phyloP scores from a whole-genome alignment of 2,113 vertebrate species.

The Triplophysa tibetana region DNA sequence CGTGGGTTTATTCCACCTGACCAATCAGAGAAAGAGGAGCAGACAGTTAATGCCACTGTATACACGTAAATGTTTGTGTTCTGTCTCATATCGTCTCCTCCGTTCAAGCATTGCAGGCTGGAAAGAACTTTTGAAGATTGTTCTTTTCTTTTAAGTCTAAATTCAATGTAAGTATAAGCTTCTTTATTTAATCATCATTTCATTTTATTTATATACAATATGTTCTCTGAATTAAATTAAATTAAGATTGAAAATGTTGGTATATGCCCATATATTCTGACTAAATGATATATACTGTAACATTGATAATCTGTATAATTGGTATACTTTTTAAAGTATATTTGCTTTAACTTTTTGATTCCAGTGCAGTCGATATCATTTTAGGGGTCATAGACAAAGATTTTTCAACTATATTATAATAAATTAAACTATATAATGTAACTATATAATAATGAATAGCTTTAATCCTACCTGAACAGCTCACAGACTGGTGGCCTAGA shows the following conservation, averaged over 20 bases:
- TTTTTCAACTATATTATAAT: too few relatives aligned
- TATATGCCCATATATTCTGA: too few relatives aligned
- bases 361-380: too few relatives aligned
- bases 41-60: conserved; percentile 8
- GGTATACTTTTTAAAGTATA: too few relatives aligned
- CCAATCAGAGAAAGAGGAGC: conserved; percentile 47
- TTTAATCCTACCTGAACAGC: not conserved
- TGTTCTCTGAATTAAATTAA: not conserved
- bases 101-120: not conserved
- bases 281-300: too few relatives aligned
- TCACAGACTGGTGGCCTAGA: conserved; percentile 16
- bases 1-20: not conserved
- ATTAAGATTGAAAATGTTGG: too few relatives aligned
- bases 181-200: not conserved
- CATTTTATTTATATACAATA: not conserved
- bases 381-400: too few relatives aligned
- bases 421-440: too few relatives aligned
- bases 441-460: too few relatives aligned
- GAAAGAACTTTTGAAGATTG: not conserved
- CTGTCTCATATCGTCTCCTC: not conserved
- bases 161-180: not conserved
- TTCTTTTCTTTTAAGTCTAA: not conserved
- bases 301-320: too few relatives aligned
- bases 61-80: conserved; percentile 10
- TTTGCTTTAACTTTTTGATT: not conserved